These are phyloP conservation scores for Alviniconcha strummeri DNA, from an alignment of 2,888 invertebrate species.

Conservation along the genomic window DNA sequence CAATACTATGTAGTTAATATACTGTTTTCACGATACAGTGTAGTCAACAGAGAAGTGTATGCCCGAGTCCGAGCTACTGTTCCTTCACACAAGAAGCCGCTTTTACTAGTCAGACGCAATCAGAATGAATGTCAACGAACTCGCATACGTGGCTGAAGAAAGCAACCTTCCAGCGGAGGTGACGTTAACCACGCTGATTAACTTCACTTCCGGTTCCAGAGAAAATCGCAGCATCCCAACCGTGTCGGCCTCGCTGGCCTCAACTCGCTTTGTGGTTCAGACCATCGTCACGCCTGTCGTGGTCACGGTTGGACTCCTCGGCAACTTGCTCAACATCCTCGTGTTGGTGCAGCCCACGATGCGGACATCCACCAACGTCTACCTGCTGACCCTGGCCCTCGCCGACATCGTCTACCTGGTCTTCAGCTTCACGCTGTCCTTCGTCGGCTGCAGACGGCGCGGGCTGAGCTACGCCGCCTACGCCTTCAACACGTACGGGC, in stretches of 20 bases:
- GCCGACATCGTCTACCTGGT: constrained; percentile 83
- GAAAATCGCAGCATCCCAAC: not conserved
- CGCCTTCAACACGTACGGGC: constrained; percentile 77
- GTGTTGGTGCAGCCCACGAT: constrained; percentile 69
- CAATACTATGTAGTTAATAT: no score
- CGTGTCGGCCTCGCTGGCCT: constrained; percentile 33
- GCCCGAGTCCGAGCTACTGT: not conserved
- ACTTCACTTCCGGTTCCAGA: constrained; percentile 6
- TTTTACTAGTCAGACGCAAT: not conserved
- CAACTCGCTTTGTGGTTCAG: constrained; percentile 38
- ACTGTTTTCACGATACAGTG: no score
- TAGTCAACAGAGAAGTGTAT: no score
- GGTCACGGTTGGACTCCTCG: constrained; percentile 64
- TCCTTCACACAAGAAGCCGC: not conserved
- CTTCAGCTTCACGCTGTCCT: constrained; percentile 52
- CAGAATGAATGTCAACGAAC: constrained; percentile 3
- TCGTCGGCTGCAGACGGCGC: constrained; percentile 71
- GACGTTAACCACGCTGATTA: not conserved
- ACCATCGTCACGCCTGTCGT: constrained; percentile 60
- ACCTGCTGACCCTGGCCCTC: constrained; percentile 83
- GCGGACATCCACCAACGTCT: constrained; percentile 74
- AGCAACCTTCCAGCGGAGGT: not conserved
- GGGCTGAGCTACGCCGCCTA: constrained; percentile 51
- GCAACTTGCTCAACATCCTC: constrained; percentile 68
- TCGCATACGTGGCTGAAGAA: not conserved